phyloP scores from a whole-genome alignment of 2,888 invertebrate genomes.

The Cartodere bifasciata region DNA sequence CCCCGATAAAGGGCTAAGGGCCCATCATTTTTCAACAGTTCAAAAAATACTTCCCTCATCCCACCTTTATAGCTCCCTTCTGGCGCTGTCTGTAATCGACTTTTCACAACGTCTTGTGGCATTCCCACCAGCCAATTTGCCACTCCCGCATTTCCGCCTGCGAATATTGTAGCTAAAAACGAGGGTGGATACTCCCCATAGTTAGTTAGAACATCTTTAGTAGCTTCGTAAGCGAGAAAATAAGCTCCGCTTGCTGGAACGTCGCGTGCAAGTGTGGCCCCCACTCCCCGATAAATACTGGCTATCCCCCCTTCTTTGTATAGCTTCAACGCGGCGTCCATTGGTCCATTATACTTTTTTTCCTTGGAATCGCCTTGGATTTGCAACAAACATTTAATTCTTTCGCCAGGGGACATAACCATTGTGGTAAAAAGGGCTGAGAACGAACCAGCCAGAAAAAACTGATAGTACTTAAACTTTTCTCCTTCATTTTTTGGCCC shows the following conservation, averaged over 20 bases:
- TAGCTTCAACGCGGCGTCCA: slow-evolving; percentile 75
- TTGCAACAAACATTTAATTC: slow-evolving; percentile 90
- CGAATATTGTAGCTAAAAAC: slow-evolving; percentile 63
- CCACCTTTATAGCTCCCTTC: slow-evolving; percentile 84
- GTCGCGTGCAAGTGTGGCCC: slow-evolving; percentile 74
- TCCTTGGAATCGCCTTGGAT: slow-evolving; percentile 51
- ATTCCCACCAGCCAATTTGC: slow-evolving; percentile 90
- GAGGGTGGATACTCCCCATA: slow-evolving; percentile 51
- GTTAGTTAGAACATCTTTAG: slow-evolving; percentile 58
- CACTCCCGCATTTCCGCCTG: slow-evolving; percentile 91
- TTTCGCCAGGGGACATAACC: slow-evolving; percentile 92
- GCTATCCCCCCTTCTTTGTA: slow-evolving; percentile 79
- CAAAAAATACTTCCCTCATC: slow-evolving; percentile 71
- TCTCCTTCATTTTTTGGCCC: slow-evolving; percentile 44
- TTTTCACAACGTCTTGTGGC: slow-evolving; percentile 92
- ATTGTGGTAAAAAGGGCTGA: slow-evolving; percentile 87
- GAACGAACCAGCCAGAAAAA: slow-evolving; percentile 82
- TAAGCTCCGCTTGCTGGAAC: slow-evolving; percentile 92
- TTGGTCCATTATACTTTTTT: slow-evolving; percentile 72
- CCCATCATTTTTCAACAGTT: slow-evolving; percentile 76
- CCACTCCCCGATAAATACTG: slow-evolving; percentile 79
- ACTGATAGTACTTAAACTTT: slow-evolving; percentile 48
- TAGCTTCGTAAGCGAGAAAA: slow-evolving; percentile 84
- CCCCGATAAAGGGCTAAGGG: slow-evolving; percentile 79
- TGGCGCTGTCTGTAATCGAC: slow-evolving; percentile 89